A percentile compares a stretch with the other conserved stretches of the same genome.
Conservation (phyloP, 1,140 invertebrate species). For the Drosophila parvula region DNA sequence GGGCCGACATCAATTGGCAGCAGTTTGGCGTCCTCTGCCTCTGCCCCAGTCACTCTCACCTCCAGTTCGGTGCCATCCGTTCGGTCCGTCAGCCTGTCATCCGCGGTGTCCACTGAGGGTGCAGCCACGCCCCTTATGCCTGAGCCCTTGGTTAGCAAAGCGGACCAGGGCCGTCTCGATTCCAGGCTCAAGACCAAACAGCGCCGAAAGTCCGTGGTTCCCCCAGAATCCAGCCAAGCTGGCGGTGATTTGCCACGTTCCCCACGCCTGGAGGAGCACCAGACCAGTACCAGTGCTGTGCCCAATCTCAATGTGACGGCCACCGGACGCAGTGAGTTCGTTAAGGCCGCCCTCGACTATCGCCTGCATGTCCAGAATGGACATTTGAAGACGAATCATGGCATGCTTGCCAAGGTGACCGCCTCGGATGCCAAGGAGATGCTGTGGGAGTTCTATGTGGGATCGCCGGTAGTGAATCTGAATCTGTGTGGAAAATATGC, state of each 20-base stretch:
- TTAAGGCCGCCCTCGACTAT: conserved; percentile 70
- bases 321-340: conserved; percentile 67
- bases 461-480: conserved; percentile 78
- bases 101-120: conserved; percentile 15
- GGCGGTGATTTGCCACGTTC: conserved; percentile 2
- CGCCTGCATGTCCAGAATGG: conserved; percentile 76
- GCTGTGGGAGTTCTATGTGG: conserved; percentile 65
- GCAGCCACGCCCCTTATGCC: conserved; percentile 34
- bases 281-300: conserved; percentile 45
- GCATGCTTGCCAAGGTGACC: conserved; percentile 70
- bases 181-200: conserved; percentile 33
- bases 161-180: conserved; percentile 27
- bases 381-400: conserved; percentile 65
- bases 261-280: conserved; percentile 40
- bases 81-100: neutral
- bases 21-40: conserved; percentile 8
- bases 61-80: conserved; percentile 6
- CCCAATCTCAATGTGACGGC: conserved; percentile 62
- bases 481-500: conserved; percentile 79
- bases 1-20: conserved; percentile 83
- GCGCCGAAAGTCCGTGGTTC: conserved; percentile 26
- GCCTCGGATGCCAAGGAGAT: conserved; percentile 48
- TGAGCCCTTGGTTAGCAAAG: conserved; percentile 31
- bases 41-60: neutral
- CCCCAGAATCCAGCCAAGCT: conserved; percentile 10